Evolutionary conservation across 1,140 invertebrate species (phyloP), one percentile per base, ranked within the genome.

Genomic region (Leptinotarsa undecemlineata): DNA sequence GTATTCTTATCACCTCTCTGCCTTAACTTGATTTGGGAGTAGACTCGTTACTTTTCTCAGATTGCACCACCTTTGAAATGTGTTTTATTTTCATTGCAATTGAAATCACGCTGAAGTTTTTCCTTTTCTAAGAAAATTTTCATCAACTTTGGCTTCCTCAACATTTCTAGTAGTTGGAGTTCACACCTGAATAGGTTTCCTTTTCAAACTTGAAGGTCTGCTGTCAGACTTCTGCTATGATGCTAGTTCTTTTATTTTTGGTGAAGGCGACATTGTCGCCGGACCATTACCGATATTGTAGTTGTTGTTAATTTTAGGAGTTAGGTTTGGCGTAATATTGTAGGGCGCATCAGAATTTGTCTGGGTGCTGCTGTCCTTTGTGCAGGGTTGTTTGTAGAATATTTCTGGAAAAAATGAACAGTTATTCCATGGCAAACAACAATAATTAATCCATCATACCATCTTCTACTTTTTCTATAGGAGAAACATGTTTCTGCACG

Each of bases 401-500:
- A 71, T 17, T 26, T 71, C 69, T 71, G 48, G 23, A 69, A 69
- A 23, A 68, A 42, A 42, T 42, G 0, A 11, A 42, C 33, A 42
- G 11, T 42, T 42, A 42, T 11, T 42, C 8, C 11, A 13, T 60
- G 42, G 3, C 8, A 72, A 17, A 19, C 13, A 60, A 14, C n/a
- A 17, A 64, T 17, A 1, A 60, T 57, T 33, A n/a, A n/a, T 42
- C 0, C 3, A 42, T 42, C 23, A 48, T n/a, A 82, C 82, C 75
- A 62, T 82, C 80, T 42, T 81, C 79, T 68, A 78, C 74, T 70
- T 63, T 63, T 64, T 78, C 79, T n/a, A 78, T 75, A 11, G 84
- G 83, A 26, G 83, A 78, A 21, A 90, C 88, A 80, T 90, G 88
- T 81, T 89, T 89, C 71, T 89, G 87, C 48, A 91, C 86, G 78